Evolutionary conservation across 92 coral and sea anemone genomes (phyloP), one percentile per base, ranked within the genome.

Genomic region (Hydrozoanthus gracilis): DNA sequence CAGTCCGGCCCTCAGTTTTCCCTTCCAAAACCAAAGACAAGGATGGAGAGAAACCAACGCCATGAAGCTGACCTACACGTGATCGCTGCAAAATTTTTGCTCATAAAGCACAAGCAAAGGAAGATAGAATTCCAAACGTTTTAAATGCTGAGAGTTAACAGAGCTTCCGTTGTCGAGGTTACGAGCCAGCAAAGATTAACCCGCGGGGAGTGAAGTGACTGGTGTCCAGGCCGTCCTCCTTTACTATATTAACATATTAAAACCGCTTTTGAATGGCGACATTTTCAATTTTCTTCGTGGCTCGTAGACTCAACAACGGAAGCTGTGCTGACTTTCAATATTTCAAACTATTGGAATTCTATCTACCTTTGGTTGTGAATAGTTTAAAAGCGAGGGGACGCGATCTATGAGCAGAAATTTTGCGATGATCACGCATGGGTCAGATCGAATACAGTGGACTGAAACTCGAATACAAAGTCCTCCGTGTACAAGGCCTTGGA

Each of bases 351-450:
- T 69, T 69, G 74, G 74, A 69, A 69, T 27, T 69, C 74, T 69
- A 69, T 5, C 74, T 69, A 69, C 15, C 74, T 69, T 5, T 69
- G 47, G 50, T 69, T 69, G 74, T 69, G 74, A 1, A 48, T 15
- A 39, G 74, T 69, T 69, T 69, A 69, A 69, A 69, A 69, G 49
- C 74, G 74, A 69, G 74, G 49, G 74, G 74, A 69, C 47, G 74
- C 74, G 74, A 35, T 20, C 20, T 69, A 69, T 13, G 14, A 69
- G 74, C 74, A 69, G 44, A 69, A 69, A 69, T 20, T 69, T 69
- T 39, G 74, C 74, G 20, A 39, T 48, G 74, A 20, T 69, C 50
- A 48, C 27, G 47, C 20, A 48, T 69, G 74, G 74, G 15, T 39
- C 50, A 68, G 3, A 39, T 67, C 44, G 73, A 67, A 17, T 13